These are phyloP conservation scores for Podiceps cristatus DNA, from an alignment of 2,113 vertebrate genomes.

Conservation along the genomic window DNA sequence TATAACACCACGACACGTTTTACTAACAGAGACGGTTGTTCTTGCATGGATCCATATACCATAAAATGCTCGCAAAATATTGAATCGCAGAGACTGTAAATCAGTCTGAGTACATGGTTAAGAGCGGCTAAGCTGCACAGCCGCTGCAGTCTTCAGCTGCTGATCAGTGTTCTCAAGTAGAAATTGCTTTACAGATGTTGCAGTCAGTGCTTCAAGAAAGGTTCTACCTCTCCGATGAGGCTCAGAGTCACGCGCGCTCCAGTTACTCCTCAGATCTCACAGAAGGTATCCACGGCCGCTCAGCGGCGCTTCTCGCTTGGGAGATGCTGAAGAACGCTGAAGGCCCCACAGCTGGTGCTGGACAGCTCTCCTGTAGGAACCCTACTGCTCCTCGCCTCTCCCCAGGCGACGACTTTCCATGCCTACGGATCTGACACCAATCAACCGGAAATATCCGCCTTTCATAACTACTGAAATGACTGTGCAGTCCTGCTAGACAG, in stretches of 20 bases:
- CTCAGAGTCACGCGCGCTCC: not conserved
- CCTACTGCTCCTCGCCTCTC: not conserved
- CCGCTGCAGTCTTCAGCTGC: not conserved
- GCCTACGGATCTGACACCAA: not conserved
- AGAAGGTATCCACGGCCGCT: not conserved
- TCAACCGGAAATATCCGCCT: not conserved
- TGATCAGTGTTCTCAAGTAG: not conserved
- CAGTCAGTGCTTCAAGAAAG: not conserved
- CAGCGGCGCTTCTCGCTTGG: not conserved
- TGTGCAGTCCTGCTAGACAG: not conserved
- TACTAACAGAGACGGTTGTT: not conserved
- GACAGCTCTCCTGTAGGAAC: not conserved
- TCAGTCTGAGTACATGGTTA: not conserved
- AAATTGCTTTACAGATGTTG: not conserved
- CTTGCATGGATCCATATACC: not conserved
- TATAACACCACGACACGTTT: not conserved
- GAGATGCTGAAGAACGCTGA: not conserved
- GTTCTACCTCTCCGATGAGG: not conserved
- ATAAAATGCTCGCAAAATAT: not conserved
- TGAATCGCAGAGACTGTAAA: not conserved
- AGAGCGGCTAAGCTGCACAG: not conserved
- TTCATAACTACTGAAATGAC: not conserved
- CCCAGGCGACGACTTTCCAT: rapidly evolving
- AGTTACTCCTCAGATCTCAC: rapidly evolving
- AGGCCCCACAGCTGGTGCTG: not conserved